Base-by-base conservation (phyloP, 2,797 vertebrate species). In the Phylloscopus collybita region DNA sequence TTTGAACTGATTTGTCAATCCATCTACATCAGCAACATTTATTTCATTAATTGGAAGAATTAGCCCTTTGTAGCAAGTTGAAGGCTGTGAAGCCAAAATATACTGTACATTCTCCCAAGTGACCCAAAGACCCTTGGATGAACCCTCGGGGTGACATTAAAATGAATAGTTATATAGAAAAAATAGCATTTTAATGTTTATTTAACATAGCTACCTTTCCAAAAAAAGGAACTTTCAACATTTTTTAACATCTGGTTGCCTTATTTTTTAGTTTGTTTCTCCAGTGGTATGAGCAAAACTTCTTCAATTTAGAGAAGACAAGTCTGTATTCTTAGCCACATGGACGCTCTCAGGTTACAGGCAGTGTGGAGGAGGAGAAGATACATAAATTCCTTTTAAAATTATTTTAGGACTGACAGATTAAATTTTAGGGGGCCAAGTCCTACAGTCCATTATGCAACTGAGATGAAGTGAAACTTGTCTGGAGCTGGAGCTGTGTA, bases 31-130 rank as follows among this genome's bases (percentile, higher is more conserved):
- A 94, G 91, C 76, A 95, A 79, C 92, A 82, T 97, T 95, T 95
- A 95, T 97, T 97, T 97, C 93, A 97, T 97, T 98, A 98, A 98
- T 97, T 98, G 97, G 86, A 98, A 98, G 97, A 98, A 98, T 97
- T 98, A 97, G 94, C 45, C 97, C 96, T 98, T 98, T 98, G 97
- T 98, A 97, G 92, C 90, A 93, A 95, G 87, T 88, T 72, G 36
- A 97, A 96, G 93, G 92, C 94, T 51, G 51, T 70, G 42, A 91
- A 98, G 98, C 97, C 97, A 98, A 98, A 97, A 97, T 95, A 97
- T 81, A 97, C 88, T 90, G 76, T 94, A 90, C 60, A 82, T 97
- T 97, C 88, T 98, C 97, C 97, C 97, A 82, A n/a, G 91, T 98
- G 98, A 98, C 96, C 97, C 71, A 85, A 90, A 98, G 98, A 97